Conservation (phyloP, 1,140 invertebrate species). For the Orchestia grillus region DNA sequence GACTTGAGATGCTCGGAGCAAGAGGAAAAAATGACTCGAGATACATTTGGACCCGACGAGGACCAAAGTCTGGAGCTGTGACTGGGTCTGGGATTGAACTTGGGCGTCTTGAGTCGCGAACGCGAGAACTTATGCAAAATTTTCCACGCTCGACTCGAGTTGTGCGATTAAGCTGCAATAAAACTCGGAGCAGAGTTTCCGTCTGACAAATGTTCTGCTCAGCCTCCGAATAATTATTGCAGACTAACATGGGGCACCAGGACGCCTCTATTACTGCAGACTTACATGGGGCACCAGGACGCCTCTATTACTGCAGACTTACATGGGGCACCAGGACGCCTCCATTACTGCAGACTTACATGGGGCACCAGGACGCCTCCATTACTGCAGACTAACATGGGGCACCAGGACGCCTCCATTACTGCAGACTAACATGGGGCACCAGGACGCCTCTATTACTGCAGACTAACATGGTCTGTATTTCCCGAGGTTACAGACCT, state of each 20-base stretch:
- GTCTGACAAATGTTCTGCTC: conserved; percentile 40
- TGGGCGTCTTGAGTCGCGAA: not conserved
- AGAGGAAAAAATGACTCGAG: not conserved
- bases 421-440: not conserved
- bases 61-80: not conserved
- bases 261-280: not conserved
- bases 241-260: not conserved
- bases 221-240: not conserved
- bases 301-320: too few species aligned
- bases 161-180: conserved; percentile 41
- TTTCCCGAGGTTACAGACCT: too few species aligned
- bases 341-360: too few species aligned
- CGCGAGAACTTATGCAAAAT: conserved; percentile 37
- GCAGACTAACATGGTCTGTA: too few species aligned
- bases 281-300: not conserved
- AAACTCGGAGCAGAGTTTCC: conserved; percentile 33
- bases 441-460: not conserved
- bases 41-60: not conserved
- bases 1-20: not conserved
- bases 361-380: too few species aligned
- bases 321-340: too few species aligned
- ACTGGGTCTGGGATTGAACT: not conserved
- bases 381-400: too few species aligned
- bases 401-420: too few species aligned
- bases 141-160: conserved; percentile 9